Evolutionary conservation across 2,113 vertebrate species (phyloP), one percentile per base, ranked within the genome.

Genomic region (Rhabdornis inornatus): DNA sequence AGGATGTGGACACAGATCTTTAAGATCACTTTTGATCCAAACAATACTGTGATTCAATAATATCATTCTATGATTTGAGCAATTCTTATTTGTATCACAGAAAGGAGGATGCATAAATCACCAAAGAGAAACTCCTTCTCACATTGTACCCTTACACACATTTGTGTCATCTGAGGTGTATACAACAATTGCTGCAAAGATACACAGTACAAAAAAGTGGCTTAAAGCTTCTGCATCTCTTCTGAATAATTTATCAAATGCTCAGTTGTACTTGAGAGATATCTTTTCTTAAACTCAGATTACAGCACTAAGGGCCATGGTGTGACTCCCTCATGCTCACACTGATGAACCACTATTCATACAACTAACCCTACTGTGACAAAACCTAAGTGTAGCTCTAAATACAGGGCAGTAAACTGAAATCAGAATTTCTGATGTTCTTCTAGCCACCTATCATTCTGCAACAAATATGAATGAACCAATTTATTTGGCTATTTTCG

Each of bases 201-300:
- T 20, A 27, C 17, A 42, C 37, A 44, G 50, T 19, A 65, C 24
- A 65, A 37, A 30, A 3, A 20, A 59, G 20, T 0, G 0, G n/a
- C 50, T 83, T 92, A 77, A 89, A 81, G 87, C 50, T 72, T 69
- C 89, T 92, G 33, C 79, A 85, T 66, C 87, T 70, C 18, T 47
- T 86, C 76, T 81, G 84, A 95, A 96, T 93, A 89, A 91, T 85
- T 83, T 87, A 86, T 82, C 71, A 76, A 87, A 81, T n/a, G 37
- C 44, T 74, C 45, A 83, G 33, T 45, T 61, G 45, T 76, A 42
- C 66, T 95, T 90, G 37, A 76, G 87, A 83, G 40, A 83, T 64
- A 55, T 82, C 65, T 78, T 84, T 47, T 85, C 79, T 61, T 59
- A 90, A 89, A 8, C 33, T 93, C 44, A 24, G 40, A 82, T 91